These are phyloP conservation scores for Sciurus niger DNA, from an alignment of 2,113 vertebrate species.

Conservation along the genomic window DNA sequence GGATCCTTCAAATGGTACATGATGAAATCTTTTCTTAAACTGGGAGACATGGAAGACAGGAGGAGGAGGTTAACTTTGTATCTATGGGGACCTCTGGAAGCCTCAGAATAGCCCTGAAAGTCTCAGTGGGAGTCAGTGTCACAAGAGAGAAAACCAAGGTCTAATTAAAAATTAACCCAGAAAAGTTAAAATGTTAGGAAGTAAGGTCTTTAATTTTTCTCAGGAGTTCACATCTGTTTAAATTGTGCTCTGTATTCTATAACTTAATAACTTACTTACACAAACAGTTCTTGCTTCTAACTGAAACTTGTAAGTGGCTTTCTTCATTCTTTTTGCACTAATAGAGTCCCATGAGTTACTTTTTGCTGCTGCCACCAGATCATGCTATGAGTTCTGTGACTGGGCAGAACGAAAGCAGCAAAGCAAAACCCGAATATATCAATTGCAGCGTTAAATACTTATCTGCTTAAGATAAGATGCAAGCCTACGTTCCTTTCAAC, in stretches of 20 bases:
- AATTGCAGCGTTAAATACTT: background rate
- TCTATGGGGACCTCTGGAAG: background rate
- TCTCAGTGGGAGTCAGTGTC: background rate
- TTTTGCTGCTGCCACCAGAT: background rate
- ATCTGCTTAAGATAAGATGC: background rate
- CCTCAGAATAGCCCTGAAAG: background rate
- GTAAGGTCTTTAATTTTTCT: conserved; percentile 20
- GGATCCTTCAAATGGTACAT: background rate
- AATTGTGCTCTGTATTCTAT: conserved; percentile 1
- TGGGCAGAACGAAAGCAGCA: background rate
- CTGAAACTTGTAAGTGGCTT: background rate
- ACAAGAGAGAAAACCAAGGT: background rate
- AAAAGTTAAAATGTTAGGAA: background rate
- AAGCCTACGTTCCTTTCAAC: no score
- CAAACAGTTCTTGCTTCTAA: background rate
- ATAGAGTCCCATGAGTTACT: background rate
- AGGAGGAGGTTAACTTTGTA: background rate
- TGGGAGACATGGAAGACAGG: background rate
- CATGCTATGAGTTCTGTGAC: background rate
- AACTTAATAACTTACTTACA: conserved; percentile 8
- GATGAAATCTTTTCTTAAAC: background rate
- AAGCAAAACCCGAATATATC: background rate
- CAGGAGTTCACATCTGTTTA: conserved; percentile 33
- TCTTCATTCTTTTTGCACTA: background rate
- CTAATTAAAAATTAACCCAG: background rate